phyloP scores from a whole-genome alignment of 2,797 vertebrate species.

The Dromococcyx pavoninus region DNA sequence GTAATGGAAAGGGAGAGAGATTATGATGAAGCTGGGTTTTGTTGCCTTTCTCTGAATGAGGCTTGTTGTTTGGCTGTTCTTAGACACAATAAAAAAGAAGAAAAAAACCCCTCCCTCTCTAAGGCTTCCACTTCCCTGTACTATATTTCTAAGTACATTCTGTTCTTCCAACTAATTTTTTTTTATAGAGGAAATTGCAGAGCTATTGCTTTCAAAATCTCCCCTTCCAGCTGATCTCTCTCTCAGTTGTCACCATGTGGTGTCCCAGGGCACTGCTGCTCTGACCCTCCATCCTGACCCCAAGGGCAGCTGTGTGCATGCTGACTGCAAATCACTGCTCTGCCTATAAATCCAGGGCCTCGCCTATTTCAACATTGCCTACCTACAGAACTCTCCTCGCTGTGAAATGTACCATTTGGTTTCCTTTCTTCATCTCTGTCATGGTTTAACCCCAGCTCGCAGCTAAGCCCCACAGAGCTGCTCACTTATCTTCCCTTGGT shows the following conservation, averaged over 20 bases:
- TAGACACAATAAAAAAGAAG: neutral
- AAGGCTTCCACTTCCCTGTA: neutral
- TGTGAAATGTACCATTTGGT: fast-evolving
- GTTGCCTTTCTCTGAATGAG: neutral
- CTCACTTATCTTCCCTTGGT: neutral
- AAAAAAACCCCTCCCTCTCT: neutral
- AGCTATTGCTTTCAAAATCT: neutral
- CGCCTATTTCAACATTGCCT: neutral
- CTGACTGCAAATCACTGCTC: neutral
- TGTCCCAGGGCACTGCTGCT: neutral
- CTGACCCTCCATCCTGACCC: neutral
- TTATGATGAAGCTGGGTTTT: neutral
- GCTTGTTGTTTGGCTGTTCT: neutral
- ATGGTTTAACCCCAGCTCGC: neutral
- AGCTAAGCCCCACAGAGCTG: neutral
- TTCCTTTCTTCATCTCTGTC: neutral
- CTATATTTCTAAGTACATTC: neutral
- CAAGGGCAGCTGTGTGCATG: neutral
- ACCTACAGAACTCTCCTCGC: neutral
- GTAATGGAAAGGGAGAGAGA: neutral
- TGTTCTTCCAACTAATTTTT: neutral
- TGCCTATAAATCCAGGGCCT: neutral
- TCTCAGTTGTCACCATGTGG: fast-evolving
- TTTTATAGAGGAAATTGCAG: neutral
- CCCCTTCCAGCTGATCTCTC: neutral